Evolutionary conservation across 2,888 invertebrate genomes (phyloP).

Genomic region (Microplitis manilae): DNA sequence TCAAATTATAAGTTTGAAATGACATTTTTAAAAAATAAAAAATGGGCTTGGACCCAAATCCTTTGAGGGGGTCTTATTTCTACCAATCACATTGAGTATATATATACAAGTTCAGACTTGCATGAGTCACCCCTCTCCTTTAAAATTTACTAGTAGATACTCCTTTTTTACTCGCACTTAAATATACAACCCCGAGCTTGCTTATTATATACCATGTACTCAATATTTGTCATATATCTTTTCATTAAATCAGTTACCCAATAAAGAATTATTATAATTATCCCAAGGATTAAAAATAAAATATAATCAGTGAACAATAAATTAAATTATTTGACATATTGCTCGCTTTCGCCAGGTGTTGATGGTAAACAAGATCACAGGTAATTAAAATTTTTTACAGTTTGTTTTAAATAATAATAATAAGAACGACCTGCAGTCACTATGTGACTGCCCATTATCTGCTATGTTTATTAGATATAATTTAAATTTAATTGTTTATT

Average conservation of each 20-base stretch:
- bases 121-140: constrained; percentile 49
- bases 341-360: too few relatives aligned
- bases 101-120: constrained; percentile 62
- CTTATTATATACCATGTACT: background rate
- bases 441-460: too few relatives aligned
- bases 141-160: background rate
- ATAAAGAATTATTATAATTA: too few relatives aligned
- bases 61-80: constrained; percentile 45
- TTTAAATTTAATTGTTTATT: too few relatives aligned
- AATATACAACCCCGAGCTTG: background rate
- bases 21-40: background rate
- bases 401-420: too few relatives aligned
- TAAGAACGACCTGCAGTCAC: too few relatives aligned
- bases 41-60: constrained; percentile 9
- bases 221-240: background rate
- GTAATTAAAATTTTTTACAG: too few relatives aligned
- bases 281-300: too few relatives aligned
- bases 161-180: background rate
- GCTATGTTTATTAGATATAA: too few relatives aligned
- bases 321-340: too few relatives aligned
- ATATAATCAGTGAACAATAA: too few relatives aligned
- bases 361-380: too few relatives aligned
- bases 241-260: background rate
- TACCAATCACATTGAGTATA: constrained; percentile 49
- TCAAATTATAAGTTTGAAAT: background rate